Evolutionary conservation across 2,888 invertebrate genomes (phyloP).

Genomic region (Drosophila trichaetosa): DNA sequence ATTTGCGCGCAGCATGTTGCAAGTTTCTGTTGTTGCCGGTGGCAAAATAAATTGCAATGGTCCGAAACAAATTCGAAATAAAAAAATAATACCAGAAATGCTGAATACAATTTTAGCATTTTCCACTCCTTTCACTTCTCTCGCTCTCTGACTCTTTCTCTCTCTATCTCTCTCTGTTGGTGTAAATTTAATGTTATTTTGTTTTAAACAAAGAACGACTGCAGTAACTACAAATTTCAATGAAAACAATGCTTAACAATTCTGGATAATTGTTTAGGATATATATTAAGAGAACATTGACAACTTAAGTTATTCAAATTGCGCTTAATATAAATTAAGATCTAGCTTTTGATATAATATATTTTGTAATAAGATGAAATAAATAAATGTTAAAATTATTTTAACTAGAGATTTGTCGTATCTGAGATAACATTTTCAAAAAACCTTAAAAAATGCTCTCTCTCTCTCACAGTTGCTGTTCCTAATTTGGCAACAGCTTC

Average conservation of each 20-base stretch:
- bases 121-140: conserved; percentile 37
- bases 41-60: conserved; percentile 29
- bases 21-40: conserved; percentile 26
- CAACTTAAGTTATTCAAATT: neutral
- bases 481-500: conserved; percentile 56
- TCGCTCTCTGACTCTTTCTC: neutral
- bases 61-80: neutral
- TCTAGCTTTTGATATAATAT: no score
- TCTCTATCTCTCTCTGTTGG: neutral
- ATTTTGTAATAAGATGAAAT: neutral
- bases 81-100: conserved; percentile 18
- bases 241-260: neutral
- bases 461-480: conserved; percentile 19
- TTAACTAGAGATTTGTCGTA: neutral
- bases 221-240: neutral
- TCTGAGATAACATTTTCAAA: neutral
- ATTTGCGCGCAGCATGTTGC: conserved; percentile 55
- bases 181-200: neutral
- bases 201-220: neutral
- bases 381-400: neutral
- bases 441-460: neutral
- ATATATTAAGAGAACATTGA: neutral
- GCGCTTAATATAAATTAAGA: neutral
- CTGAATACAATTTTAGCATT: conserved; percentile 63
- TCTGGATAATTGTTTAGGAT: neutral